Conservation (phyloP, 2,113 vertebrate species). For the Hemiprocne comata region DNA sequence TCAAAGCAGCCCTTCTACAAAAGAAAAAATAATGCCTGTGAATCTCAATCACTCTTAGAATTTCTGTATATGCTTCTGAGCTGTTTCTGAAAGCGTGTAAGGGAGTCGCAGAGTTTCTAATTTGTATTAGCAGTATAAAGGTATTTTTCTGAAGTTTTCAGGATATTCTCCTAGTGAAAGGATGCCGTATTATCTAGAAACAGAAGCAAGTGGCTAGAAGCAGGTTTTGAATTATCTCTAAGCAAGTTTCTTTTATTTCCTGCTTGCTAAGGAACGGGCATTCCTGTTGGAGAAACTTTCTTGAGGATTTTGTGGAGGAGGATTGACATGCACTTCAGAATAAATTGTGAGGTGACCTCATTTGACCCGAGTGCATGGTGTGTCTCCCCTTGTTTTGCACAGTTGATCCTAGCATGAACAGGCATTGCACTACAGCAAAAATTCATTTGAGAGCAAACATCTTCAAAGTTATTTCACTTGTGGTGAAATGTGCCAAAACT, state of each 20-base stretch:
- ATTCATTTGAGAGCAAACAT: not conserved
- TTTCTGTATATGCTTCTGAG: not conserved
- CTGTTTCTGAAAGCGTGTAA: not conserved
- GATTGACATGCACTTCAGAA: not conserved
- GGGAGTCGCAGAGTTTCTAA: not conserved
- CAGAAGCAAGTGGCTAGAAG: not conserved
- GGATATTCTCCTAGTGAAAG: not conserved
- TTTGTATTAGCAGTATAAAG: not conserved
- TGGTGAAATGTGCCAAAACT: not conserved
- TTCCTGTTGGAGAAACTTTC: not conserved
- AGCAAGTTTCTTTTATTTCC: not conserved
- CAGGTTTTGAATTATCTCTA: not conserved
- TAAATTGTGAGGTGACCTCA: not conserved
- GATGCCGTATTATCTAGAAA: not conserved
- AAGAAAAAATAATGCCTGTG: not conserved
- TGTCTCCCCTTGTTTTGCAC: not conserved
- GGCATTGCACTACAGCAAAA: not conserved
- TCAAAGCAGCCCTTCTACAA: not conserved
- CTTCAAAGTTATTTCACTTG: slow-evolving; percentile 9
- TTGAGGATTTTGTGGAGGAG: not conserved
- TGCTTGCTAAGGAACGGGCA: not conserved
- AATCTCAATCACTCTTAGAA: not conserved
- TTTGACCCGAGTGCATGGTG: not conserved
- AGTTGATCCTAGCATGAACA: not conserved
- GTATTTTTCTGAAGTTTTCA: not conserved